Evolutionary conservation across 2,888 invertebrate genomes (phyloP).

Genomic region (Watsonalla cultraria): DNA sequence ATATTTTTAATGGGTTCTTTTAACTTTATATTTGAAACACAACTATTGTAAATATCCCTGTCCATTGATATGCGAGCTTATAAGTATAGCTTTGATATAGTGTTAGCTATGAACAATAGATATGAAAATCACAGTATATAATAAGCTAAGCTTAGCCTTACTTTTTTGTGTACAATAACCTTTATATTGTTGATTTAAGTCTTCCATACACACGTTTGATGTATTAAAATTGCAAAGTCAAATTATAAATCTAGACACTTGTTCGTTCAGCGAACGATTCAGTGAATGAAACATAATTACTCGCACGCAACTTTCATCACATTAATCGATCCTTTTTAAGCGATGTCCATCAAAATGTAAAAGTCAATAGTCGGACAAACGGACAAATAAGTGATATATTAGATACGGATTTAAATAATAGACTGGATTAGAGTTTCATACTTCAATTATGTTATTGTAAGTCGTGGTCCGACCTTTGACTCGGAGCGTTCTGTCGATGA

Average conservation of each 20-base stretch:
- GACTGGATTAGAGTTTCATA: slow-evolving; percentile 58
- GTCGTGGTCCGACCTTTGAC: slow-evolving; percentile 41
- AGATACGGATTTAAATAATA: slow-evolving; percentile 53
- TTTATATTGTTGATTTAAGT: no score
- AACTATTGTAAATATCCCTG: no score
- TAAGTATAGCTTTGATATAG: no score
- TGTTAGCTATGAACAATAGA: no score
- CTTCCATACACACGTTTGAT: not conserved
- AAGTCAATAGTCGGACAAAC: slow-evolving; percentile 32
- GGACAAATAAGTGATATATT: slow-evolving; percentile 35
- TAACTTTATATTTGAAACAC: no score
- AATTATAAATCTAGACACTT: not conserved
- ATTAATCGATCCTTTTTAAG: not conserved
- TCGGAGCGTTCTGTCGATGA: slow-evolving; percentile 36
- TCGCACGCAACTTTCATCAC: not conserved
- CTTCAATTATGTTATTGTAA: slow-evolving; percentile 30
- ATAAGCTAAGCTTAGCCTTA: no score
- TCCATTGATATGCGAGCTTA: no score
- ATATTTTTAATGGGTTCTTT: not conserved
- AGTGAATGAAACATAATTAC: not conserved
- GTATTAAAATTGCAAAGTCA: not conserved
- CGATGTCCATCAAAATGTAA: slow-evolving; percentile 32
- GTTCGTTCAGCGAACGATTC: not conserved
- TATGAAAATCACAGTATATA: no score
- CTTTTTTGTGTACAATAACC: no score